These are phyloP conservation scores for Chaetodon auriga DNA, from an alignment of 2,113 vertebrate species.

Conservation along the genomic window DNA sequence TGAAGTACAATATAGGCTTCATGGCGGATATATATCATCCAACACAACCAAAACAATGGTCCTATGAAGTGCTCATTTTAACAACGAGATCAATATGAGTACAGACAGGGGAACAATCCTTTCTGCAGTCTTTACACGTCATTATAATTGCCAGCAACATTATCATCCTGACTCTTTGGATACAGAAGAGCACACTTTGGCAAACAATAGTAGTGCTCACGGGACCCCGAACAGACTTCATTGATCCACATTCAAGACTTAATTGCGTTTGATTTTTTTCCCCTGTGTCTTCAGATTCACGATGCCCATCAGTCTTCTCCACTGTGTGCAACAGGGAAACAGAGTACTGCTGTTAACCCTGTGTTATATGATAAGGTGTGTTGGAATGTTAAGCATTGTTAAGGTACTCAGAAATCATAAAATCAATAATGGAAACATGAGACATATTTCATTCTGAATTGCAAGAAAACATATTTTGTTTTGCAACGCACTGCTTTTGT, in stretches of 20 bases:
- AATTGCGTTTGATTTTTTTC: conserved; percentile 39
- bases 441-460: too few relatives aligned
- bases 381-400: too few relatives aligned
- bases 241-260: conserved; percentile 50
- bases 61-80: background rate
- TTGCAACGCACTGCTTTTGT: too few relatives aligned
- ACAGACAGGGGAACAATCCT: background rate
- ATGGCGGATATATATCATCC: background rate
- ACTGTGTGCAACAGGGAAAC: background rate
- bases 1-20: background rate
- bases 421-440: too few relatives aligned
- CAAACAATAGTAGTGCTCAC: conserved; percentile 38
- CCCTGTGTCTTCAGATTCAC: conserved; percentile 10
- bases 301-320: conserved; percentile 36
- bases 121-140: background rate
- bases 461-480: too few relatives aligned
- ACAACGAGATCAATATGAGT: conserved; percentile 11
- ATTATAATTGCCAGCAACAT: background rate
- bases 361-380: too few relatives aligned
- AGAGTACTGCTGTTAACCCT: too few relatives aligned
- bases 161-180: background rate
- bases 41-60: background rate
- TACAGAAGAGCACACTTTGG: conserved; percentile 13
- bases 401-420: too few relatives aligned
- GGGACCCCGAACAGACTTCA: conserved; percentile 32